Conservation (phyloP, 2,888 invertebrate species). For the Pseudoips prasinana region DNA sequence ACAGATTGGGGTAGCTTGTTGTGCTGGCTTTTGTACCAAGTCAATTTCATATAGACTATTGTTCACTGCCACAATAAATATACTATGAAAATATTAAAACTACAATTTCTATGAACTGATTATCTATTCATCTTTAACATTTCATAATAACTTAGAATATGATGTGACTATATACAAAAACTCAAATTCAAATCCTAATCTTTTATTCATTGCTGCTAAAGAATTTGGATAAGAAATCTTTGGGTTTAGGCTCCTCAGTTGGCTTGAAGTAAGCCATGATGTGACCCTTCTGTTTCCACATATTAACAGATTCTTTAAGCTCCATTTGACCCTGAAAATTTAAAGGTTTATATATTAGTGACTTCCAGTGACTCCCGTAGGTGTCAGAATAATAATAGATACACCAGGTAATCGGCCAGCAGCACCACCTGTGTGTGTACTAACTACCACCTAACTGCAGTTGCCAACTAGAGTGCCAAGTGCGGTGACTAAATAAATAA, state of each 20-base stretch:
- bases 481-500: too few species aligned
- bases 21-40: too few species aligned
- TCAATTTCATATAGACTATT: too few species aligned
- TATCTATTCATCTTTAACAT: slow-evolving; percentile 37
- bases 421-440: too few species aligned
- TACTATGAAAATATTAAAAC: too few species aligned
- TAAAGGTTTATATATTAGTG: not conserved
- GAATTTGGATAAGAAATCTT: slow-evolving; percentile 96
- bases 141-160: slow-evolving; percentile 30
- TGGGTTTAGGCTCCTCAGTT: slow-evolving; percentile 91
- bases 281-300: slow-evolving; percentile 95
- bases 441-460: too few species aligned
- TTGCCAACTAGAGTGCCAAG: too few species aligned
- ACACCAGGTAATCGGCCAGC: too few species aligned
- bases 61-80: too few species aligned
- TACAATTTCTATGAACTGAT: slow-evolving; percentile 20
- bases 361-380: too few species aligned
- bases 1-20: too few species aligned
- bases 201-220: slow-evolving; percentile 84
- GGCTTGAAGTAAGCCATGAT: slow-evolving; percentile 95
- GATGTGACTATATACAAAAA: slow-evolving; percentile 40
- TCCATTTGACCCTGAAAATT: slow-evolving; percentile 95
- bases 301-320: slow-evolving; percentile 90
- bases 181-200: slow-evolving; percentile 9
- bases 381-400: too few species aligned